phyloP scores from a whole-genome alignment of 2,797 vertebrate species.

The Typhlichthys eigenmanni region DNA sequence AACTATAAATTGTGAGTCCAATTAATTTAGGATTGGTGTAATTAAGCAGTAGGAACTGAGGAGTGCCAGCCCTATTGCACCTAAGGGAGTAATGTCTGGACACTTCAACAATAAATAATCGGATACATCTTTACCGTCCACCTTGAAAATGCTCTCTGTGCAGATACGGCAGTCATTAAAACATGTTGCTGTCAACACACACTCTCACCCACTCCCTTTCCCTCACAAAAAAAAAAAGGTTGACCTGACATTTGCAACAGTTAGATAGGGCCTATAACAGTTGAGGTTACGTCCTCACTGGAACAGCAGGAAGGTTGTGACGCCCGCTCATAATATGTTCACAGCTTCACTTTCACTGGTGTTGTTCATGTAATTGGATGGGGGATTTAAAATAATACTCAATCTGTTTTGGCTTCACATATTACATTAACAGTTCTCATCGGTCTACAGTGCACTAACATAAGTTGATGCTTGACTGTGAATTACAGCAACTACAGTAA shows the following conservation, averaged over 20 bases:
- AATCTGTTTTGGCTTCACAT: conserved; percentile 24
- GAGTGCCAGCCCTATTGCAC: conserved; percentile 40
- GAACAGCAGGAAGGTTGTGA: conserved; percentile 40
- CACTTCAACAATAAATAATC: conserved; percentile 51
- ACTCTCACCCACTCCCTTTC: conserved; percentile 13
- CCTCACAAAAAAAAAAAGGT: conserved; percentile 6
- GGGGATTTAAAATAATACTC: conserved; percentile 37
- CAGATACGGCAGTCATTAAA: conserved; percentile 40
- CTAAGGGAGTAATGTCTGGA: conserved; percentile 34
- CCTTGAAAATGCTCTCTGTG: conserved; percentile 36
- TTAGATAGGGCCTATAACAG: conserved; percentile 39
- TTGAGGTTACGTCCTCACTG: conserved; percentile 43
- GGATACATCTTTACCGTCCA: conserved; percentile 28
- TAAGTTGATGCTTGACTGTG: conserved; percentile 2
- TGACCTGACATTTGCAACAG: conserved; percentile 36
- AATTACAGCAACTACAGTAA: conserved; percentile 11
- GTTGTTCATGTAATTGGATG: conserved; percentile 43
- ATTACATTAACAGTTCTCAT: conserved; percentile 1
- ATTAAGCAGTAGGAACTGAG: conserved; percentile 54
- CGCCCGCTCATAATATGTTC: conserved; percentile 37
- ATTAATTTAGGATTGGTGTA: conserved; percentile 67
- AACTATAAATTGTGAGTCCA: conserved; percentile 64
- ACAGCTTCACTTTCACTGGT: conserved; percentile 51
- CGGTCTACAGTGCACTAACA: conserved; percentile 13
- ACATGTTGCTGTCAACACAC: conserved; percentile 35